A percentile compares a stretch with the other conserved stretches of the same genome.
These are phyloP conservation scores for Parauchenoglanis punctatus DNA, from an alignment of 2,797 vertebrate species.

Conservation along the genomic window DNA sequence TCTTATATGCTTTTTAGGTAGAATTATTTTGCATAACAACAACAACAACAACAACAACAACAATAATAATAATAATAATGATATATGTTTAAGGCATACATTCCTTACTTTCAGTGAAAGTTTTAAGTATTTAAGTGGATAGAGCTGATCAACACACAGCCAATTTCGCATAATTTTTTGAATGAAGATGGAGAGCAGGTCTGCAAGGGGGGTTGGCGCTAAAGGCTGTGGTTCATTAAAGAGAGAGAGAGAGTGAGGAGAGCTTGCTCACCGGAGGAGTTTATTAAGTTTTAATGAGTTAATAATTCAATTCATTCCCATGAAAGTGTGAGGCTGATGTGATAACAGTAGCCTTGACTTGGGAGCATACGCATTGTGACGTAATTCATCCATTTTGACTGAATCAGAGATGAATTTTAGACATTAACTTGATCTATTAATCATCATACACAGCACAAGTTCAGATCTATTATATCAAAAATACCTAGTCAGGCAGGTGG, in stretches of 20 bases:
- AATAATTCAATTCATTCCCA: conserved; percentile 61
- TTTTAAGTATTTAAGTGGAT: conserved; percentile 13
- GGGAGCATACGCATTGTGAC: conserved; percentile 44
- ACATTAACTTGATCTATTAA: conserved; percentile 47
- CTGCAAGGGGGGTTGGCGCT: conserved; percentile 26
- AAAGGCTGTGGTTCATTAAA: conserved; percentile 30
- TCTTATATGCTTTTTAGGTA: neutral
- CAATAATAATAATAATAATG: neutral
- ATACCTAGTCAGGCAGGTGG: conserved; percentile 31
- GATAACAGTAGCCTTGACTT: conserved; percentile 50
- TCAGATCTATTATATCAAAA: conserved; percentile 44
- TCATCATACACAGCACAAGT: conserved; percentile 46
- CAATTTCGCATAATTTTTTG: conserved; percentile 9
- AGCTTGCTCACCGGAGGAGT: conserved; percentile 48
- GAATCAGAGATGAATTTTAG: conserved; percentile 35
- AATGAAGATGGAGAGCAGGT: conserved; percentile 49
- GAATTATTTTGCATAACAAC: neutral
- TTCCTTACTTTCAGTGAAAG: neutral
- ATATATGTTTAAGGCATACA: neutral
- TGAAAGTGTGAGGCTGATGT: conserved; percentile 41
- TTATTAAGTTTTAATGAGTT: conserved; percentile 64
- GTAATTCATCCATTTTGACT: conserved; percentile 51
- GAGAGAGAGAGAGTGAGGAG: neutral
- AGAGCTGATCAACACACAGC: neutral
- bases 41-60: neutral